Evolutionary conservation across 2,888 invertebrate species (phyloP).

Genomic region (Drosophila lacicola): DNA sequence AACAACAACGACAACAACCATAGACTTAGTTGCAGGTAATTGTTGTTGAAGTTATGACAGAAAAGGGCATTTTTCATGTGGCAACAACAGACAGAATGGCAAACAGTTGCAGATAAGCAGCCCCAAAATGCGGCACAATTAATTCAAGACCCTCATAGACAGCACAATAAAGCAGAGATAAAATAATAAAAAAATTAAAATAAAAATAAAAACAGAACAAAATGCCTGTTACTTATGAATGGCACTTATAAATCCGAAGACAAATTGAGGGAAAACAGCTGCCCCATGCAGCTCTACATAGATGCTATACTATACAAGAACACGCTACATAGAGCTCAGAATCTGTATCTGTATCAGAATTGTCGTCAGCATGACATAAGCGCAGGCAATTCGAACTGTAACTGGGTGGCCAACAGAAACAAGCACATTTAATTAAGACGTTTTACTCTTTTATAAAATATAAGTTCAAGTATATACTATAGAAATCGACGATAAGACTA

Average conservation of each 20-base stretch:
- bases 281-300: conserved; percentile 23
- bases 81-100: conserved; percentile 28
- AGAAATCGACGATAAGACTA: conserved; percentile 41
- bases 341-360: conserved; percentile 42
- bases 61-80: conserved; percentile 56
- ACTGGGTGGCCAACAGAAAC: conserved; percentile 25
- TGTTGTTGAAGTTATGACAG: conserved; percentile 59
- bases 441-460: conserved; percentile 26
- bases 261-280: conserved; percentile 61
- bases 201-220: not conserved
- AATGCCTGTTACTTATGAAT: conserved; percentile 21
- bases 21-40: conserved; percentile 46
- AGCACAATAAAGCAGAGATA: conserved; percentile 22
- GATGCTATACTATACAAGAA: conserved; percentile 1
- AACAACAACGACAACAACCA: conserved; percentile 7
- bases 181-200: conserved; percentile 5
- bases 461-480: conserved; percentile 25
- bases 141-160: conserved; percentile 52
- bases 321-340: conserved; percentile 10
- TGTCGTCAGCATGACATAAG: conserved; percentile 61
- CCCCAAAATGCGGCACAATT: conserved; percentile 46
- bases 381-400: conserved; percentile 4
- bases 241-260: conserved; percentile 32
- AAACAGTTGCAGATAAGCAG: conserved; percentile 35
- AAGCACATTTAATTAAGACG: conserved; percentile 63